Evolutionary conservation across 2,113 vertebrate genomes (phyloP), one percentile per base, ranked within the genome.

Genomic region (Bostrychus sinensis): DNA sequence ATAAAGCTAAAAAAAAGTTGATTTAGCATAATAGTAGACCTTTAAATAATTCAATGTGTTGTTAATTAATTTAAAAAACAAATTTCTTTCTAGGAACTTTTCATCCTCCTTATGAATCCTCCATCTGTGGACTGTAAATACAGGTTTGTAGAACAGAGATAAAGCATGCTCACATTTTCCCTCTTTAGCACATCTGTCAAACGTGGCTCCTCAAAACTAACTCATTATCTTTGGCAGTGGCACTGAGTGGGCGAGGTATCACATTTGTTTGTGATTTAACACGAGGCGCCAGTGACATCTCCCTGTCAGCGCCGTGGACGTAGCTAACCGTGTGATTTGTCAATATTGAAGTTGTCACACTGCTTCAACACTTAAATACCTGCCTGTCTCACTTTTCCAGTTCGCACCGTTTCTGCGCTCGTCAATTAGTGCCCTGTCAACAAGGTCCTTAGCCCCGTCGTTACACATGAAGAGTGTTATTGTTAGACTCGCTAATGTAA

Each of bases 131-230:
- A n/a, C 34, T 50, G n/a, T 63, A 26, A 61, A 42, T 30, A 23
- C 30, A n/a, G n/a, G 28, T 42, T 32, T 45, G 32, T 23, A 66
- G 42, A 59, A 41, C 7, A 37, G n/a, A n/a, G n/a, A n/a, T n/a
- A 39, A 51, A 30, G 9, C 23, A 28, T 61, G 26, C 63, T 36
- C 36, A 45, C 30, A 41, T 7, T 60, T 56, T 53, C 34, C 5
- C 11, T 55, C 56, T 56, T 70, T 43, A 71, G 60, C 55, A 56
- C 58, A 37, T 43, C 51, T 59, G 56, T 38, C 50, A 55, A 54
- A 17, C 25, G 66, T 48, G 62, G 9, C 19, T 48, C 50, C 16
- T 43, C 10, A 5, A 2, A 11, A 23, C 42, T 73, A 72, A 75
- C 48, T 41, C 48, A 70, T 50, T 66, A 48, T 56, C 54, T 32